Evolutionary conservation across 2,888 invertebrate genomes (phyloP), one percentile per base, ranked within the genome.

Genomic region (Melinaea marsaeus): DNA sequence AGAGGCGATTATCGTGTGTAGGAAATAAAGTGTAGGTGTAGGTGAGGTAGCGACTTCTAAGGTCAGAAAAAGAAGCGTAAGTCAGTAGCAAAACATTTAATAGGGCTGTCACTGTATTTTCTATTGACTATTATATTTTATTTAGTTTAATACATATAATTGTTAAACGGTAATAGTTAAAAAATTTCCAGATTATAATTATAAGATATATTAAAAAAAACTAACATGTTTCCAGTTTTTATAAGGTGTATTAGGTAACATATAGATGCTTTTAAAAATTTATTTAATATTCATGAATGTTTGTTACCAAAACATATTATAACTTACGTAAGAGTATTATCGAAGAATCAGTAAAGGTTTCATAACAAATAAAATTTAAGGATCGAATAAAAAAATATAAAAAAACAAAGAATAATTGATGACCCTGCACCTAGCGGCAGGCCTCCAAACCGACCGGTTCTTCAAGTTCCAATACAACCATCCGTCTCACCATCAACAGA

Each of bases 391-490:
- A 55, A 45, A 60, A 55, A 56, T 35, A 35, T 55, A 46, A 58
- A 55, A 69, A 70, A 73, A 74, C 68, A 63, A 58, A 58, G 62
- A 69, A 61, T 64, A 59, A 58, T 69, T 79, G 84, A 77, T 75
- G 79, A 76, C 85, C 86, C 86, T 84, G 80, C 63, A 67, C 62
- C 73, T 75, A 75, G 78, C 76, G 80, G 73, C 85, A 80, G 83
- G 84, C 85, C 86, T 86, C 84, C 83, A 76, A 74, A 72, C 66
- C 70, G 75, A 85, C 86, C 81, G 79, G 86, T 85, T 81, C 68
- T 73, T 74, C 81, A 61, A 80, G 83, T 84, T 82, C 72, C 74
- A 73, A 55, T 61, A 59, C 64, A 62, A 55, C 42, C 46, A 54
- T 9, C 34, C 56, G n/a, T 73, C 74, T 66, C 68, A 66, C 72